Conservation (phyloP, 2,113 vertebrate species). For the Irena cyanogastra region DNA sequence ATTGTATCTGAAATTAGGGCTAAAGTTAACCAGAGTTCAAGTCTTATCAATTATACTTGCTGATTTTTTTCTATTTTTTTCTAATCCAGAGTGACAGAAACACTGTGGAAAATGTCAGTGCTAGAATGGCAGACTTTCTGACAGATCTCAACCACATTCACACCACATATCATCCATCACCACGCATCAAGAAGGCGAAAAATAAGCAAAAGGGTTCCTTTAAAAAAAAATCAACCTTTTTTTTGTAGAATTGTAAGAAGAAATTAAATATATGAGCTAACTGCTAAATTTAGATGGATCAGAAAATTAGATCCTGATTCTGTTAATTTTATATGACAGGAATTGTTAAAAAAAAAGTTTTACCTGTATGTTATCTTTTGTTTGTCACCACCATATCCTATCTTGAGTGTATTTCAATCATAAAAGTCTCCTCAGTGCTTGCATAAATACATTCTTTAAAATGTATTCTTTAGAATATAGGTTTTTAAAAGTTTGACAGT, state of each 20-base stretch:
- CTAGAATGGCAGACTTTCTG: constrained; percentile 13
- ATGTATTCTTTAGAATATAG: not conserved
- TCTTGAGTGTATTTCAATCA: not conserved
- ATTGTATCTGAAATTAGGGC: not conserved
- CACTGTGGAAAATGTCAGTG: not conserved
- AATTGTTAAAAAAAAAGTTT: not conserved
- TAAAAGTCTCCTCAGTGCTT: not conserved
- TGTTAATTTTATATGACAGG: not conserved
- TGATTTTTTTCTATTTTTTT: constrained; percentile 1
- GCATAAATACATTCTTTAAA: not conserved
- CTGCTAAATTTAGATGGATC: not conserved
- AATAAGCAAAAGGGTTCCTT: not conserved
- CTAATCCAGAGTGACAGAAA: not conserved
- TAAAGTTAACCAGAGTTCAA: not conserved
- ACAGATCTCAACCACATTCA: not conserved
- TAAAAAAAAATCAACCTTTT: not conserved
- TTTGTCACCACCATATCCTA: not conserved
- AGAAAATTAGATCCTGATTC: not conserved
- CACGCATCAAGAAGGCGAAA: not conserved
- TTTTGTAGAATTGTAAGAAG: not conserved
- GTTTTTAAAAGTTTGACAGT: not conserved
- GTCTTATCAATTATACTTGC: not conserved
- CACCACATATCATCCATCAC: not conserved
- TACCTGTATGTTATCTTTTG: not conserved
- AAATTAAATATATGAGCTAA: not conserved